phyloP scores from a whole-genome alignment of 2,797 vertebrate genomes.

The Sarcophilus harrisii region DNA sequence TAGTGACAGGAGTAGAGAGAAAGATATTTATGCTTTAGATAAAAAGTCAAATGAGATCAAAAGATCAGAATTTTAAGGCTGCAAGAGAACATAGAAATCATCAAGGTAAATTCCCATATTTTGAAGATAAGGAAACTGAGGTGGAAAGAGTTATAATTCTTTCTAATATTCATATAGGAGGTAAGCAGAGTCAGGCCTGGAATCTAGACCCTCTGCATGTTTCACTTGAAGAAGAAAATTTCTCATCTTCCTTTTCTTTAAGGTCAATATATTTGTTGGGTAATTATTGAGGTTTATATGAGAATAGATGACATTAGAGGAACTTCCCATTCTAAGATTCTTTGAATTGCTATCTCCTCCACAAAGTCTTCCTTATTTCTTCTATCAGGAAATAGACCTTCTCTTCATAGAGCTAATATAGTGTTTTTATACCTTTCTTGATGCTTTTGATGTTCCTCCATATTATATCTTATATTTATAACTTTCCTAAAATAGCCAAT shows the following conservation, averaged over 20 bases:
- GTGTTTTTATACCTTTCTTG: background rate
- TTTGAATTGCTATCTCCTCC: background rate
- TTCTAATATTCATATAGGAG: background rate
- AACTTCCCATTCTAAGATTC: background rate
- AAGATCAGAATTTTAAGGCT: background rate
- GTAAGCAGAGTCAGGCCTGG: background rate
- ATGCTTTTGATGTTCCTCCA: background rate
- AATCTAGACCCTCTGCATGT: background rate
- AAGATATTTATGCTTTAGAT: background rate
- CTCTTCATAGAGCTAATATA: background rate
- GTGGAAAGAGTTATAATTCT: background rate
- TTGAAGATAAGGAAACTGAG: background rate
- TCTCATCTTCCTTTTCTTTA: background rate
- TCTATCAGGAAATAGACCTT: background rate
- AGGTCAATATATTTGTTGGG: background rate
- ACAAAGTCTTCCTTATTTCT: background rate
- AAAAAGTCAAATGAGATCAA: background rate
- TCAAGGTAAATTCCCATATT: background rate
- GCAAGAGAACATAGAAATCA: background rate
- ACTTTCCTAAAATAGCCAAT: background rate
- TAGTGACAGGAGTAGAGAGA: background rate
- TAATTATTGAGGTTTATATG: background rate
- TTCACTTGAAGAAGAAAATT: background rate
- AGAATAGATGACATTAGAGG: background rate
- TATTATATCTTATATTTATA: background rate